These are phyloP conservation scores for Incurvaria masculella DNA, from an alignment of 2,888 invertebrate species.

Conservation along the genomic window DNA sequence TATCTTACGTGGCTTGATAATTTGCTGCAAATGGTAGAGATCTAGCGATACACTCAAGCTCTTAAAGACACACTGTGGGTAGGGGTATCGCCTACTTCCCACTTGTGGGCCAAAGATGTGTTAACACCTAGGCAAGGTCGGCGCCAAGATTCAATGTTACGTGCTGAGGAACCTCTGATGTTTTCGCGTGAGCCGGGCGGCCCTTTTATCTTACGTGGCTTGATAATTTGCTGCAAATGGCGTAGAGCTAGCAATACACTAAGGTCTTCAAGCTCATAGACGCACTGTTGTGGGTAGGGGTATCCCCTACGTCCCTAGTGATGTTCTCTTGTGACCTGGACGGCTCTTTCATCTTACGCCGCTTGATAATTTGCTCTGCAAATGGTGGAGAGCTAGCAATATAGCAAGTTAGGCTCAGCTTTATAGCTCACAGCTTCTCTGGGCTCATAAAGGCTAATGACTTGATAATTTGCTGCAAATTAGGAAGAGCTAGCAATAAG, in stretches of 20 bases:
- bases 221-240: conserved; percentile 58
- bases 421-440: no score
- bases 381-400: conserved; percentile 33
- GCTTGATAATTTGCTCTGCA: conserved; percentile 60
- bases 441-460: no score
- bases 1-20: conserved; percentile 63
- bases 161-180: conserved; percentile 72
- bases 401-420: no score
- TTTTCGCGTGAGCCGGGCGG: conserved; percentile 56
- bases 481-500: no score
- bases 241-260: conserved; percentile 25
- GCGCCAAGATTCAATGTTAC: conserved; percentile 69
- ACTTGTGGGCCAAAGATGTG: conserved; percentile 76
- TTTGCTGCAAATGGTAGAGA: conserved; percentile 55
- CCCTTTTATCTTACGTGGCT: conserved; percentile 63
- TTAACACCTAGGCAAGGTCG: conserved; percentile 86
- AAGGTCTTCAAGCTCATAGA: conserved; percentile 84
- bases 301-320: conserved; percentile 85
- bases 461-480: no score
- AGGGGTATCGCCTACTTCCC: conserved; percentile 89
- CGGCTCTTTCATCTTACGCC: conserved; percentile 64
- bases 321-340: conserved; percentile 63
- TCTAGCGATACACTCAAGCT: conserved; percentile 55
- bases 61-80: conserved; percentile 75
- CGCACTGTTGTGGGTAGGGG: conserved; percentile 78